Conservation (phyloP, 2,888 invertebrate genomes). For the Chrysolina oricalcia region DNA sequence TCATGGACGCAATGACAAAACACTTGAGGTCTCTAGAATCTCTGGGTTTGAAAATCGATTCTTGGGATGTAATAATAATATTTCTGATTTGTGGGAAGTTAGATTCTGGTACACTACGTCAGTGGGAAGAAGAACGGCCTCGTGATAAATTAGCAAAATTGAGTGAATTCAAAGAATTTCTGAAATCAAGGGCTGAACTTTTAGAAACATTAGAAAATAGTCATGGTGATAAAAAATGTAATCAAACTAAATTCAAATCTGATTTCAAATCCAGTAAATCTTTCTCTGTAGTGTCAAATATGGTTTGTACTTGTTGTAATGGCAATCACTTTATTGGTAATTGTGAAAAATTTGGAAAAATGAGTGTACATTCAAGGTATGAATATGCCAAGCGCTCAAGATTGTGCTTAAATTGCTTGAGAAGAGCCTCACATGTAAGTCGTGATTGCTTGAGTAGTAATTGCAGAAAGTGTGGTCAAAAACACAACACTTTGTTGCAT, state of each 20-base stretch:
- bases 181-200: slow-evolving; percentile 21
- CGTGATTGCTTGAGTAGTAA: slow-evolving; percentile 12
- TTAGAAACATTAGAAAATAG: slow-evolving; percentile 30
- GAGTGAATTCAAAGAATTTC: slow-evolving; percentile 27
- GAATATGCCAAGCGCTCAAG: not conserved
- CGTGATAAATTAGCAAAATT: slow-evolving; percentile 13
- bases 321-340: slow-evolving; percentile 15
- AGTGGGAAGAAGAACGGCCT: slow-evolving; percentile 37
- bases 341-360: slow-evolving; percentile 26
- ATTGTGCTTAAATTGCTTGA: slow-evolving; percentile 24
- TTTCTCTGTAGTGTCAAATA: too few relatives aligned
- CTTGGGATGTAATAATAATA: slow-evolving; percentile 48
- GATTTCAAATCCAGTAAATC: too few relatives aligned
- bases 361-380: slow-evolving; percentile 20
- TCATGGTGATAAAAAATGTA: too few relatives aligned
- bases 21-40: slow-evolving; percentile 43
- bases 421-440: not conserved
- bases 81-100: slow-evolving; percentile 40
- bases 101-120: slow-evolving; percentile 10
- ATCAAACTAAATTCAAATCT: too few relatives aligned
- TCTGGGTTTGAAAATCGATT: slow-evolving; percentile 41
- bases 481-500: slow-evolving; percentile 19
- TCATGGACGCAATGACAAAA: slow-evolving; percentile 40
- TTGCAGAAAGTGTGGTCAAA: slow-evolving; percentile 19
- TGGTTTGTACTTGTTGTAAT: slow-evolving; percentile 6